Conservation (phyloP, 37 sponge, comb jelly and placozoan species). For the Haliclona indistincta region DNA sequence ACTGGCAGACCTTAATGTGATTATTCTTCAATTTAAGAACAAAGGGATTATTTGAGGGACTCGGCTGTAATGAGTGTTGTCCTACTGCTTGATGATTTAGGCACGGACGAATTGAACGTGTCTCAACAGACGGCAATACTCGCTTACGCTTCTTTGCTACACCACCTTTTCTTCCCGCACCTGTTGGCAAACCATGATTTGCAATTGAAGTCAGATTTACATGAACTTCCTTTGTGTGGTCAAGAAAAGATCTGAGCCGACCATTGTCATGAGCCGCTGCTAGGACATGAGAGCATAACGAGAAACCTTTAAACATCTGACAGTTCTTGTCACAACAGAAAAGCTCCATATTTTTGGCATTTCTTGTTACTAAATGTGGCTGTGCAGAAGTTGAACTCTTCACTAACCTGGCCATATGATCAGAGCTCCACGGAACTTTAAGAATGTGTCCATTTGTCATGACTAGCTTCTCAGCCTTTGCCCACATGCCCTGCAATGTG, state of each 20-base stretch:
- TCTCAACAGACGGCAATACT: not conserved
- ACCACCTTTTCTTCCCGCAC: conserved; percentile 35
- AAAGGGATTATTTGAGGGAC: conserved; percentile 2
- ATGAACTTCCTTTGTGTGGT: not conserved
- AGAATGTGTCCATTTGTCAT: not conserved
- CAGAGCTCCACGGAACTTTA: not conserved
- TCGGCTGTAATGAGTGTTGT: too few relatives aligned
- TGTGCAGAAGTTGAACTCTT: not conserved
- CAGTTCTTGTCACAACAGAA: conserved; percentile 18
- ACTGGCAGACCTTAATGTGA: conserved; percentile 33
- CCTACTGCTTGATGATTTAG: not conserved
- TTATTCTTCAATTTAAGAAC: conserved; percentile 31
- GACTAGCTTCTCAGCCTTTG: conserved; percentile 2
- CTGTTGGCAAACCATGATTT: conserved; percentile 9
- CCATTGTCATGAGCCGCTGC: conserved; percentile 34
- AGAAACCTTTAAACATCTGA: conserved; percentile 36
- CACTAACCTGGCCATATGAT: not conserved
- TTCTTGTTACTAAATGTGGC: too few relatives aligned
- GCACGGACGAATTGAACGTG: not conserved
- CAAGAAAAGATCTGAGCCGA: conserved; percentile 6
- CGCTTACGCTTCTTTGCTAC: conserved; percentile 1
- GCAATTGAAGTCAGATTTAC: conserved; percentile 19
- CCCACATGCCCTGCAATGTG: not conserved
- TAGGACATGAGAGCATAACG: conserved; percentile 22
- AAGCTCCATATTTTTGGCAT: too few relatives aligned